A percentile compares a stretch with the other conserved stretches of the same genome.
These are phyloP conservation scores for Brachionichthys hirsutus DNA, from an alignment of 2,113 vertebrate species.

Conservation along the genomic window DNA sequence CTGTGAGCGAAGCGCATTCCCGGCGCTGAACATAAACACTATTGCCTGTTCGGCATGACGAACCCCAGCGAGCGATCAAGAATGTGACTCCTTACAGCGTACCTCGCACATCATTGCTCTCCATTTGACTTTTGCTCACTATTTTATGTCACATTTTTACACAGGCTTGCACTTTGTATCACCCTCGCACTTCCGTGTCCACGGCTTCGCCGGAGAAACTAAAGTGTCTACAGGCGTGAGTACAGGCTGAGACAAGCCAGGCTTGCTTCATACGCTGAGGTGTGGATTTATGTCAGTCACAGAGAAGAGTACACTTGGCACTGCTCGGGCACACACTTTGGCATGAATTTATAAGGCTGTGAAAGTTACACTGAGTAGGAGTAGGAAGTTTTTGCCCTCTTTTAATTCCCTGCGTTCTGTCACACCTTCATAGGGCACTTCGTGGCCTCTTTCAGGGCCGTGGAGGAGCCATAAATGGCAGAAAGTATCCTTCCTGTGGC, in stretches of 20 bases:
- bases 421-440: constrained; percentile 55
- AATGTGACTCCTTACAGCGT: constrained; percentile 56
- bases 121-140: constrained; percentile 13
- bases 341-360: constrained; percentile 34
- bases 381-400: constrained; percentile 30
- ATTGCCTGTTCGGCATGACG: constrained; percentile 53
- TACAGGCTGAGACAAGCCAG: constrained; percentile 70
- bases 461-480: constrained; percentile 76
- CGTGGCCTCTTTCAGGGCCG: constrained; percentile 14
- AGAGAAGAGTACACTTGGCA: constrained; percentile 44
- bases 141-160: not conserved
- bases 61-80: constrained; percentile 61
- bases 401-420: constrained; percentile 38
- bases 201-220: constrained; percentile 44
- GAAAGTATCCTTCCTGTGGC: constrained; percentile 70
- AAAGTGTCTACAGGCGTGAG: constrained; percentile 34
- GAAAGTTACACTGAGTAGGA: constrained; percentile 27
- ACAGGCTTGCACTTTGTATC: constrained; percentile 30
- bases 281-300: constrained; percentile 51
- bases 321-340: constrained; percentile 35
- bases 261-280: constrained; percentile 38
- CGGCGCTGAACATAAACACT: constrained; percentile 62
- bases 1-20: constrained; percentile 53
- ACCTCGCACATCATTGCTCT: constrained; percentile 20
- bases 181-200: constrained; percentile 39